Conservation (phyloP, 2,113 vertebrate species). For the Micromys minutus region DNA sequence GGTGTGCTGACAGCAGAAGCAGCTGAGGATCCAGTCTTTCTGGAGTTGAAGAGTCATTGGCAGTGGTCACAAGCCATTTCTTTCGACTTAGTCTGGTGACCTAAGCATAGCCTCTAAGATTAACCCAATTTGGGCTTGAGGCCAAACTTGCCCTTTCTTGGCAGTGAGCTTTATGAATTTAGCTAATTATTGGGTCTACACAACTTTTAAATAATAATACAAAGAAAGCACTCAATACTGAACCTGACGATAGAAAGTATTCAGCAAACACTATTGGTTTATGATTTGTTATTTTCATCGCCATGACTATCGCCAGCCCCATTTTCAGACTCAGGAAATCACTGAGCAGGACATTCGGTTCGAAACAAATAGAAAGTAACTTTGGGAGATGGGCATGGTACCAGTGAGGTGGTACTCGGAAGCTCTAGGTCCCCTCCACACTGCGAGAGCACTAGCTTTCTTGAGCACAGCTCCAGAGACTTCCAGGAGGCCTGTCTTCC, state of each 20-base stretch:
- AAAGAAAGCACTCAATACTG: neutral
- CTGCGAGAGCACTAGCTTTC: neutral
- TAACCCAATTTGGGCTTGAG: neutral
- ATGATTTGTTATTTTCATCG: neutral
- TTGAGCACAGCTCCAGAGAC: neutral
- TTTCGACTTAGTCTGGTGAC: neutral
- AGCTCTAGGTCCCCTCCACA: too few relatives aligned
- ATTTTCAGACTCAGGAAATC: neutral
- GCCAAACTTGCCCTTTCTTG: neutral
- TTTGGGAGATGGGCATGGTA: neutral
- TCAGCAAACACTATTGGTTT: neutral
- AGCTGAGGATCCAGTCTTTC: neutral
- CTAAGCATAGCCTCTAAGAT: neutral
- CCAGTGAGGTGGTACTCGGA: neutral
- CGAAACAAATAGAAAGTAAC: neutral
- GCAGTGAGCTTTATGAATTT: neutral
- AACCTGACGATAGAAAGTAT: neutral
- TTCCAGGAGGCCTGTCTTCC: neutral
- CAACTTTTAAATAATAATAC: conserved; percentile 18
- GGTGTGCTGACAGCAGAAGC: neutral
- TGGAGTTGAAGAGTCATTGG: neutral
- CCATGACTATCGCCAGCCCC: neutral
- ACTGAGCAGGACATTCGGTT: neutral
- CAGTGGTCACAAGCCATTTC: neutral
- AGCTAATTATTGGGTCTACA: neutral